Base-by-base conservation (phyloP, 2,797 vertebrate species). In the Hirundo rustica region DNA sequence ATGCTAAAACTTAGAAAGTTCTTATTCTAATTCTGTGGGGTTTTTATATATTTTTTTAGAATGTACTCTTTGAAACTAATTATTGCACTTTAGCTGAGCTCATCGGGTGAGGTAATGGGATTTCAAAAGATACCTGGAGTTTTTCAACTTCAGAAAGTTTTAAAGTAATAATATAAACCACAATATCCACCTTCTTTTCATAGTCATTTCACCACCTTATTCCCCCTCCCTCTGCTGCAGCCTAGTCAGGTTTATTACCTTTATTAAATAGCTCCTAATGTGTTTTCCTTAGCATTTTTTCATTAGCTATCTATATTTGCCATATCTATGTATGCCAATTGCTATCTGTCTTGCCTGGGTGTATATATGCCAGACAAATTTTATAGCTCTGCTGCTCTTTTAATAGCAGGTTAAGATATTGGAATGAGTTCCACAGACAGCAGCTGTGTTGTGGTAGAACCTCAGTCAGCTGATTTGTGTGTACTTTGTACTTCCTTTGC, bases 61-160 rank as follows among this genome's bases (percentile, higher is more conserved):
- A 40, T 71, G 10, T 58, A 27, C 32, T 72, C 11, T 79, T 80
- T 85, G 62, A 84, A 76, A 66, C 30, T 15, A 70, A 60, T 73
- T 58, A 44, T 70, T 79, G 84, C 57, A 55, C 57, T 83, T 76
- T 71, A 78, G 38, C n/a, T 85, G 91, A 87, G 48, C 55, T 82
- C 30, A 76, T 82, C 58, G 76, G 40, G n/a, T 85, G 81, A 82
- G 60, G 60, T 89, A 76, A 74, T 74, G 38, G 26, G 17, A 60
- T 64, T 85, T 61, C 0, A 1, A 73, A 95, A 79, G 51, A 58
- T 82, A 73, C 13, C 10, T 82, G 66, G 51, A 85, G 44, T 47
- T 70, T 93, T 94, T 81, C 1, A 2, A 47, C 58, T 81, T 88
- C 15, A 78, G 5, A 81, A 92, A 81, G 17, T 54, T 90, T 81